Conservation (phyloP, 2,888 invertebrate genomes). For the Chironomus tentans region DNA sequence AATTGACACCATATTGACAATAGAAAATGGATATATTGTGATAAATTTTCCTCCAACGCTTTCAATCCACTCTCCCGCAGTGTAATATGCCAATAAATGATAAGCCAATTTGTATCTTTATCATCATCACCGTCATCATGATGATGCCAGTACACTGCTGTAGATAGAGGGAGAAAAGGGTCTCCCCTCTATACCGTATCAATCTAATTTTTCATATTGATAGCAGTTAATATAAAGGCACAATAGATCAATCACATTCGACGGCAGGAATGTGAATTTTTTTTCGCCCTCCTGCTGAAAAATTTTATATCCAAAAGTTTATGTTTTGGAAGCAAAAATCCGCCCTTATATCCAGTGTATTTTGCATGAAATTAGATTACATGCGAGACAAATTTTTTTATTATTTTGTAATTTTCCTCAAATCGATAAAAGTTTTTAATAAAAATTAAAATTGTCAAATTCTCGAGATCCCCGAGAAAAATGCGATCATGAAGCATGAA, state of each 20-base stretch:
- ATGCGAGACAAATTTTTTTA: neutral
- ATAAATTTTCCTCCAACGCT: neutral
- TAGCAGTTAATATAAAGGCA: neutral
- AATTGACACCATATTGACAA: neutral
- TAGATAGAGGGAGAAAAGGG: neutral
- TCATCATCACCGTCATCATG: neutral
- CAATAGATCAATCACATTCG: slow-evolving; percentile 26
- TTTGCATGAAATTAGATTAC: slow-evolving; percentile 22
- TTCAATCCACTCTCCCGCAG: neutral
- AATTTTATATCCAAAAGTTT: neutral
- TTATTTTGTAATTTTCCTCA: slow-evolving; percentile 1
- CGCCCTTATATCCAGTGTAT: neutral
- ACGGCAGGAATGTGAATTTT: neutral
- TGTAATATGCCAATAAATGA: neutral
- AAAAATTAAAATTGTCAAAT: slow-evolving; percentile 1
- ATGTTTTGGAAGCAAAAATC: neutral
- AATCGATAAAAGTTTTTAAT: slow-evolving; percentile 20
- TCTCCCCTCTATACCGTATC: neutral
- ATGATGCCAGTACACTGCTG: no score
- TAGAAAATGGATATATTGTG: neutral
- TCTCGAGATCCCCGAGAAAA: neutral
- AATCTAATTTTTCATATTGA: neutral
- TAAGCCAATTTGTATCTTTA: slow-evolving; percentile 8
- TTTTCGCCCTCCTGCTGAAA: neutral
- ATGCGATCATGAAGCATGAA: neutral